phyloP scores from a whole-genome alignment of 2,797 vertebrate genomes.

The Catostomus latipinnis region DNA sequence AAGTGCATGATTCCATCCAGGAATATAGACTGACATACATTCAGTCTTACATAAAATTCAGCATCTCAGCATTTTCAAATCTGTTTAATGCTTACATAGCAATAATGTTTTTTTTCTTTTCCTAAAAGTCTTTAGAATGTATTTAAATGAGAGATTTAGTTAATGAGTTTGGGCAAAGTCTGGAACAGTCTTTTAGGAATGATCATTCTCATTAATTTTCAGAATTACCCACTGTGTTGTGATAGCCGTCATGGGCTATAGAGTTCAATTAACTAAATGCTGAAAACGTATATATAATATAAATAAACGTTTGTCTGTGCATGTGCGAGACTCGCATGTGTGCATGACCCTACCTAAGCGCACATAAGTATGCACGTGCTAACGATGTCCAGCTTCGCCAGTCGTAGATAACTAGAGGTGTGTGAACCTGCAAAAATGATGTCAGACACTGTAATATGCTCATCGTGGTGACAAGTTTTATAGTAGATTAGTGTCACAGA shows the following conservation, averaged over 20 bases:
- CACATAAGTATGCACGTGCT: neutral
- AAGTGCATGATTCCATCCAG: conserved; percentile 49
- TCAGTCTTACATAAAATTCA: conserved; percentile 83
- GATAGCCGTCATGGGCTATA: conserved; percentile 99
- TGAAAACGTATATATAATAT: conserved; percentile 64
- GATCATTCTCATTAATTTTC: conserved; percentile 99
- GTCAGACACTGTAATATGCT: too few relatives aligned
- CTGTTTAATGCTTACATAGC: conserved; percentile 83
- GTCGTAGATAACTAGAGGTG: too few relatives aligned
- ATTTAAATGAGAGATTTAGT: conserved; percentile 95
- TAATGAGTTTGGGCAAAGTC: conserved; percentile 99
- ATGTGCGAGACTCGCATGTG: neutral
- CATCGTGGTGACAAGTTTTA: too few relatives aligned
- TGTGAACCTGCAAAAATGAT: too few relatives aligned
- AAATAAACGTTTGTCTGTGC: conserved; percentile 25
- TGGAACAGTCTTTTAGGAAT: conserved; percentile 99
- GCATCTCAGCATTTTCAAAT: conserved; percentile 81
- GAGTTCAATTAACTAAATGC: conserved; percentile 92
- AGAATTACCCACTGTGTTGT: conserved; percentile 96
- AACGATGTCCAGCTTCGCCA: too few relatives aligned
- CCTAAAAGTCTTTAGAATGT: conserved; percentile 89
- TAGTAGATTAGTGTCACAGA: too few relatives aligned
- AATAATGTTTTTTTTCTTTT: conserved; percentile 81
- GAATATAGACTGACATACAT: conserved; percentile 63
- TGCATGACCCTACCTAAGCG: neutral